phyloP scores from a whole-genome alignment of 2,888 invertebrate species.

The Mimachlamys varia region DNA sequence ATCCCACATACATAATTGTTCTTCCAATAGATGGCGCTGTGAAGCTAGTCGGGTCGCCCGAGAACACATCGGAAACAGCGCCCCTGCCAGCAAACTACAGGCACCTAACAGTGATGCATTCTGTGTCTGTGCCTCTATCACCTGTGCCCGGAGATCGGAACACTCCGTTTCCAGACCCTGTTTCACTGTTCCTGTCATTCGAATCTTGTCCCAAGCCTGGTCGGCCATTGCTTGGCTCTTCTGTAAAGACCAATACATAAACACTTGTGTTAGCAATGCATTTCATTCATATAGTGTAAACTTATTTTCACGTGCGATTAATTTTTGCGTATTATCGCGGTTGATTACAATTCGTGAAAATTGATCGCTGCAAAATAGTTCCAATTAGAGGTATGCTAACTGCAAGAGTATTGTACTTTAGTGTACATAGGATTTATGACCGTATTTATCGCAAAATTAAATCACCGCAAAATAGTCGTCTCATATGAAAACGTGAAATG shows the following conservation, averaged over 20 bases:
- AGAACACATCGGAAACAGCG: slow-evolving; percentile 75
- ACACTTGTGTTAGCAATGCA: no score
- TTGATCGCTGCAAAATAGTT: no score
- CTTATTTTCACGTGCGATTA: no score
- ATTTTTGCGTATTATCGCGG: no score
- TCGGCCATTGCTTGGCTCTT: slow-evolving; percentile 78
- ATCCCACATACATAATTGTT: slow-evolving; percentile 72
- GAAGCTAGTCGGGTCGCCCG: slow-evolving; percentile 67
- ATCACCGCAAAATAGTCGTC: no score
- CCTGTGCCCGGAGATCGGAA: slow-evolving; percentile 67
- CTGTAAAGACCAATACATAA: slow-evolving; percentile 60
- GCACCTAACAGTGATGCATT: slow-evolving; percentile 72
- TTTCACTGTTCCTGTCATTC: slow-evolving; percentile 73
- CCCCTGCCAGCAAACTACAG: slow-evolving; percentile 76
- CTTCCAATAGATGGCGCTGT: slow-evolving; percentile 74
- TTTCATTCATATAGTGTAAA: no score
- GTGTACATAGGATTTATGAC: no score
- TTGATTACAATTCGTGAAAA: no score
- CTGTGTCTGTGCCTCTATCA: slow-evolving; percentile 68
- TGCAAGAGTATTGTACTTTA: no score
- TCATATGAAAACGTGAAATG: no score
- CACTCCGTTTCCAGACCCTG: slow-evolving; percentile 78
- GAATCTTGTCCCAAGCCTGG: slow-evolving; percentile 79
- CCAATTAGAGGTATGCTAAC: no score
- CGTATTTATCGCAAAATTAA: no score